Base-by-base conservation (phyloP, 23 tunicate genomes). In the Clavelina lepadiformis region DNA sequence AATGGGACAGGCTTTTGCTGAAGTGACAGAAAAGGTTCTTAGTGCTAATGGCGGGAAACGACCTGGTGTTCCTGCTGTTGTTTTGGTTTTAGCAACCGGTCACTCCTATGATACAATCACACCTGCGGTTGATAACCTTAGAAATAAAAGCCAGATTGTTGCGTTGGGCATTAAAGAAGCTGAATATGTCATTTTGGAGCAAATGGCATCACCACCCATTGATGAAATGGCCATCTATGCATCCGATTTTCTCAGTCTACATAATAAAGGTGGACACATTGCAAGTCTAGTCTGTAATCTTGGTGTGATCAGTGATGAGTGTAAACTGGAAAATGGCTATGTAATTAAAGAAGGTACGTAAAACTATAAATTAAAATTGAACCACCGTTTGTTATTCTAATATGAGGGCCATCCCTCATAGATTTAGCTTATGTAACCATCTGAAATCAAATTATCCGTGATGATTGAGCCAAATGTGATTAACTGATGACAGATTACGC, bases 281-380 rank as follows among this genome's bases (percentile, higher is more conserved):
- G 64, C 82, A 21, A 49, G 65, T 19, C n/a, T 76, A 4, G 54
- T 65, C 7, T 76, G 82, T 23, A 64, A 76, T 21, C 4, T 54
- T 5, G 73, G 82, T 0, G 35, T 64, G 23, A 35, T 28, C 34
- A 65, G 32, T 7, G 73, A 64, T 2, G 15, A 51, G 44, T 76
- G 69, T 56, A 24, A 33, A 31, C 21, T 51, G 31, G 75, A 51
- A 4, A 69, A 7, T 46, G 75, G 75, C 1, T 41, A 41, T 36
- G 29, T 44, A 25, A 36, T 28, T 26, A 33, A 20, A 1, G 35
- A 66, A 36, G 35, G 35, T 66, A 19, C 8, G n/a, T n/a, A n/a
- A n/a, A n/a, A n/a, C n/a, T n/a, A n/a, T n/a, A n/a, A n/a, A n/a
- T n/a, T n/a, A n/a, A n/a, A n/a, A n/a, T n/a, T n/a, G n/a, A n/a